Conservation (phyloP, 1,140 invertebrate species). For the Oreohelix idahoensis region DNA sequence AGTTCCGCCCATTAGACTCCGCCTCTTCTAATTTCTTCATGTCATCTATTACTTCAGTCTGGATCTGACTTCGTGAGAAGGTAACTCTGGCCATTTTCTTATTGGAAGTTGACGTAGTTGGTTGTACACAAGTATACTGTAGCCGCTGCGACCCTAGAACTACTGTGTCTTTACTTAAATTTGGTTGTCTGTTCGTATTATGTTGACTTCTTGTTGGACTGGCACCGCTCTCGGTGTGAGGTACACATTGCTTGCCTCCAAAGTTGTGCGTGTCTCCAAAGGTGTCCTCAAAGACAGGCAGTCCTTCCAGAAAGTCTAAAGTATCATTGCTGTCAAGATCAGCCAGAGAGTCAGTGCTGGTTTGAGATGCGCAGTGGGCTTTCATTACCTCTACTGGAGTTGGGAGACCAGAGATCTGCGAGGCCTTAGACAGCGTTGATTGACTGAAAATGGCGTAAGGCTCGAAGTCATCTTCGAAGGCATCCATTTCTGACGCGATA, state of each 20-base stretch:
- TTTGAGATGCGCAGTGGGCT: slow-evolving; percentile 25
- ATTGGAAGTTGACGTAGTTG: neutral
- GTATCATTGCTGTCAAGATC: neutral
- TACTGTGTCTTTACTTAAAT: neutral
- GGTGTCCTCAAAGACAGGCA: slow-evolving; percentile 36
- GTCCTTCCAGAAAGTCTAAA: neutral
- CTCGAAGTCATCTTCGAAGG: neutral
- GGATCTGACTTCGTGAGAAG: neutral
- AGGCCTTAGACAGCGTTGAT: neutral
- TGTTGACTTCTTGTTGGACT: neutral
- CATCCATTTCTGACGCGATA: neutral
- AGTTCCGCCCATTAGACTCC: slow-evolving; percentile 3
- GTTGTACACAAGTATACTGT: no score
- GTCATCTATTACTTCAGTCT: slow-evolving; percentile 19
- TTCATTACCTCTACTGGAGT: neutral
- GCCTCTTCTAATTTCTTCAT: neutral
- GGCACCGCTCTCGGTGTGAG: neutral
- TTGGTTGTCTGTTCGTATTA: no score
- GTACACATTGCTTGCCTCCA: neutral
- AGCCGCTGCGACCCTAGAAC: no score
- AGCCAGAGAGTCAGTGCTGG: slow-evolving; percentile 17
- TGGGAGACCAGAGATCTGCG: neutral
- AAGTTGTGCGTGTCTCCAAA: neutral
- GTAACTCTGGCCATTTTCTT: slow-evolving; percentile 14
- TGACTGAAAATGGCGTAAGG: neutral